Conservation (phyloP, 1,140 invertebrate genomes). For the Homalodisca vitripennis region DNA sequence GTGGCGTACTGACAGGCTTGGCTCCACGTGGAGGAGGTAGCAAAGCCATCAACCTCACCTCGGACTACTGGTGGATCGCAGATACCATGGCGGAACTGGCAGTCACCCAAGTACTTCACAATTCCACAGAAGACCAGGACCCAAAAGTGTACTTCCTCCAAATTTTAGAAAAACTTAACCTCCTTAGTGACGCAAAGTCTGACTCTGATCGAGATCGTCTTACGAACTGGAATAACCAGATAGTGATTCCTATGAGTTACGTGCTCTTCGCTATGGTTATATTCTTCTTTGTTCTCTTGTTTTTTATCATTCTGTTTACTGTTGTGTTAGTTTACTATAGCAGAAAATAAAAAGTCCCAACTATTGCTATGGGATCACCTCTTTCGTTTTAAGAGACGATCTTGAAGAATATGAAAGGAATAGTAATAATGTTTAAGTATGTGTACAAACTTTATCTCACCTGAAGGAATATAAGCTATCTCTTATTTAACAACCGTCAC, state of each 20-base stretch:
- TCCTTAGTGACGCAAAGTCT: not conserved
- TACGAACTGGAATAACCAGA: slow-evolving; percentile 17
- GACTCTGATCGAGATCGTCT: not conserved
- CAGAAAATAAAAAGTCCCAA: no score
- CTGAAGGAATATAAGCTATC: no score
- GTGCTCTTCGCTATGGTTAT: slow-evolving; percentile 12
- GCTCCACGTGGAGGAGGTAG: not conserved
- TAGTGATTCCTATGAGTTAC: slow-evolving; percentile 8
- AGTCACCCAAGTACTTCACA: not conserved
- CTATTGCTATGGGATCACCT: no score
- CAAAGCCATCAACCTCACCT: not conserved
- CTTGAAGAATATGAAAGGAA: no score
- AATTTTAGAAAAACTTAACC: slow-evolving; percentile 5
- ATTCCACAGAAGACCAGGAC: not conserved
- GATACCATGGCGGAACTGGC: not conserved
- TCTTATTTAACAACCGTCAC: no score
- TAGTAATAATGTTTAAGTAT: no score
- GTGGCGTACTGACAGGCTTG: not conserved
- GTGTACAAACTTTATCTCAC: no score
- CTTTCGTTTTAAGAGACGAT: no score
- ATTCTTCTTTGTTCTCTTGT: slow-evolving; percentile 13
- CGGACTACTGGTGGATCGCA: not conserved
- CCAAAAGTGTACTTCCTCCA: not conserved
- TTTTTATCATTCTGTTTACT: slow-evolving; percentile 15
- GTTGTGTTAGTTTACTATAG: slow-evolving; percentile 20